These are phyloP conservation scores for Thera britannica DNA, from an alignment of 2,888 invertebrate genomes.

Conservation along the genomic window DNA sequence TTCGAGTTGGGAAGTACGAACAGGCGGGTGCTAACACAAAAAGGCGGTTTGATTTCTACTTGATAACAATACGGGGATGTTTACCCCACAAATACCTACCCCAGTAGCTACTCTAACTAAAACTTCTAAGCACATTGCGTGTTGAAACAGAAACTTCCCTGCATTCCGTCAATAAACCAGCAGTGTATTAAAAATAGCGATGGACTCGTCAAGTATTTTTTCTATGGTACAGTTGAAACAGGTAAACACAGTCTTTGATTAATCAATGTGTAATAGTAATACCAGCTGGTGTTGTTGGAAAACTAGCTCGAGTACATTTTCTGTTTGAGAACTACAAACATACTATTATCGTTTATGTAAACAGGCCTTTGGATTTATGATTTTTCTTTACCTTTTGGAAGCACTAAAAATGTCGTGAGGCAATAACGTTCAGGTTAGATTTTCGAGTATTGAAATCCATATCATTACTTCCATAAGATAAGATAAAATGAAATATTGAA, in stretches of 20 bases:
- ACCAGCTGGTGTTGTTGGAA: conserved; percentile 33
- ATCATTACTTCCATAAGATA: too few relatives aligned
- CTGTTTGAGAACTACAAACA: background rate
- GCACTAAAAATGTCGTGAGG: too few relatives aligned
- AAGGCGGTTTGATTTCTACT: conserved; percentile 70
- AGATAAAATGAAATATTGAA: too few relatives aligned
- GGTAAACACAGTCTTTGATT: conserved; percentile 71
- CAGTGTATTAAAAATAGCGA: conserved; percentile 10
- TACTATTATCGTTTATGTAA: background rate
- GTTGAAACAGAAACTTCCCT: background rate
- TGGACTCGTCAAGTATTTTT: conserved; percentile 18
- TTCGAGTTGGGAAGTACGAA: conserved; percentile 49
- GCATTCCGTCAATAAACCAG: background rate
- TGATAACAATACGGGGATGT: conserved; percentile 67
- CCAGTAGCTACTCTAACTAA: background rate
- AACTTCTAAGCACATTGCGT: conserved; percentile 19
- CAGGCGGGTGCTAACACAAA: conserved; percentile 64
- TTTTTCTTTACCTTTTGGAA: too few relatives aligned
- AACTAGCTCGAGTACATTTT: conserved; percentile 27
- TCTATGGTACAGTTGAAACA: conserved; percentile 30
- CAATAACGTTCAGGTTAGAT: too few relatives aligned
- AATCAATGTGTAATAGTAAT: conserved; percentile 67
- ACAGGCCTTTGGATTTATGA: too few relatives aligned
- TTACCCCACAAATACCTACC: conserved; percentile 25
- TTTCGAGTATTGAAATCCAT: too few relatives aligned